Evolutionary conservation across 1,140 invertebrate genomes (phyloP), one percentile per base, ranked within the genome.

Genomic region (Ostrea edulis): DNA sequence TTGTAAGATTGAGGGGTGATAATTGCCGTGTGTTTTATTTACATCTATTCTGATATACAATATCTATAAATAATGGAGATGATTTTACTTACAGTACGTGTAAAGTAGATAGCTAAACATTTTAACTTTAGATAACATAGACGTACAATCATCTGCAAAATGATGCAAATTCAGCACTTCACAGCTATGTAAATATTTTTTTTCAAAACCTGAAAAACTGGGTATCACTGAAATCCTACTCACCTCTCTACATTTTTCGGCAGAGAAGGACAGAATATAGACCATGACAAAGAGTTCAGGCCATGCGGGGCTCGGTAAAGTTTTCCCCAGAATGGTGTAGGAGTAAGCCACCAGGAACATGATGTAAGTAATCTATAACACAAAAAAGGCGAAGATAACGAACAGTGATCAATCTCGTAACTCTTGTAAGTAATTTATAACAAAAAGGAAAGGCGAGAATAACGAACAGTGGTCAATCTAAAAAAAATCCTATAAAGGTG

Each of bases 201-300:
- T 20, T 58, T 7, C 1, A 58, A 0, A 20, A 44, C 35, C n/a
- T n/a, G 35, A 2, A 44, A 44, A 1, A 44, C 35, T 44, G 35
- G 35, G 35, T 44, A 44, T 2, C 35, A 1, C 35, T 44, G 35
- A 5, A 44, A 20, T 35, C 4, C 11, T 77, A 94, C 95, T 96
- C 95, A 97, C 96, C 96, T 99, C 98, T 90, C 98, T 96, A 89
- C 99, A 96, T 96, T 98, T 99, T 95, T 99, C 98, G 94, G 97
- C 97, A 51, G 97, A 97, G 91, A 98, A 96, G 0, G 97, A 97
- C 91, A 97, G 96, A 90, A 99, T 97, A 94, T 98, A 99, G 77
- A 97, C 96, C 92, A 99, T 98, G 77, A 98, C 97, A 94, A 98
- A 98, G 91, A 97, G 96, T 95, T 99, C 98, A 90, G 93, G 96